These are phyloP conservation scores for Tribolium madens DNA, from an alignment of 1,140 invertebrate species.

Conservation along the genomic window DNA sequence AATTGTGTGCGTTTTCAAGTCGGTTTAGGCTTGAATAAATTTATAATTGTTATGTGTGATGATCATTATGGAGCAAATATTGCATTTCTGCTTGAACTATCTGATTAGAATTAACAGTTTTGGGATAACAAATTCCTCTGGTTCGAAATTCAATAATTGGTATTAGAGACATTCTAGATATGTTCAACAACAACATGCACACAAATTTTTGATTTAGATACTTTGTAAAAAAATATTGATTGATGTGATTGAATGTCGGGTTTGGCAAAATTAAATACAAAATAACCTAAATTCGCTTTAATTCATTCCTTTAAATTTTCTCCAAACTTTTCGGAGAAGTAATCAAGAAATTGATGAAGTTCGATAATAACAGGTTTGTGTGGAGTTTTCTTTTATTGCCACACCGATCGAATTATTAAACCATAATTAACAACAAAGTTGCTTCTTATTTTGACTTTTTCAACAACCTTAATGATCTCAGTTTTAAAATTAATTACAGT, in stretches of 20 bases:
- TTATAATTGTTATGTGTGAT: neutral
- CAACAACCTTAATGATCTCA: too few relatives aligned
- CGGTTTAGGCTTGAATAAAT: neutral
- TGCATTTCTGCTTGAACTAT: neutral
- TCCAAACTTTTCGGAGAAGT: conserved; percentile 3
- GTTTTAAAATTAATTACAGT: too few relatives aligned
- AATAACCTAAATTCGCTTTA: neutral
- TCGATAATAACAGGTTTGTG: neutral
- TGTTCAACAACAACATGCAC: too few relatives aligned
- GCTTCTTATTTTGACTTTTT: neutral
- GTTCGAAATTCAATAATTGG: neutral
- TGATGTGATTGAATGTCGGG: neutral
- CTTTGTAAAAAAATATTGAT: too few relatives aligned
- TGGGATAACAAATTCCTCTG: too few relatives aligned
- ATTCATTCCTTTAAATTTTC: too few relatives aligned
- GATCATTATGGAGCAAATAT: neutral
- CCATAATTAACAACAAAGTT: neutral
- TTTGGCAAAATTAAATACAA: neutral
- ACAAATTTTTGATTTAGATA: neutral
- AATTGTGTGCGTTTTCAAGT: neutral
- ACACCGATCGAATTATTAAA: neutral
- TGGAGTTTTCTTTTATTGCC: neutral
- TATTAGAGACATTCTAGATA: too few relatives aligned
- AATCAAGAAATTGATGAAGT: conserved; percentile 20
- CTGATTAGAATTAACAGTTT: too few relatives aligned